These are phyloP conservation scores for Ibycter americanus DNA, from an alignment of 2,797 vertebrate genomes.

Conservation along the genomic window DNA sequence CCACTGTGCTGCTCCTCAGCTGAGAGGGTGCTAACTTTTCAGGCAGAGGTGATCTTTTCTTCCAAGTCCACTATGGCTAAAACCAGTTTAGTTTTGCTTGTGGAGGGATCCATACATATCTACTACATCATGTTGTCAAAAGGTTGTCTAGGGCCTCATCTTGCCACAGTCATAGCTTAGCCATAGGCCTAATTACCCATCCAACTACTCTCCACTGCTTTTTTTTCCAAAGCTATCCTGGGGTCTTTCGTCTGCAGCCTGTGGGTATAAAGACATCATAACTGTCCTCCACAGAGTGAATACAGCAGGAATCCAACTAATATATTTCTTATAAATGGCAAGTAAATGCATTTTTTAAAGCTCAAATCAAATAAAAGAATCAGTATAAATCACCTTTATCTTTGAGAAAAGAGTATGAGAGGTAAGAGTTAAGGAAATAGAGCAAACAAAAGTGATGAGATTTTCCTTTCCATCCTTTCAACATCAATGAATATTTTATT, in stretches of 20 bases:
- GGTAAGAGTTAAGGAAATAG: constrained; percentile 38
- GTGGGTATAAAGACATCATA: neutral
- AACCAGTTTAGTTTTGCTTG: neutral
- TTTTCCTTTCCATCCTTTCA: constrained; percentile 18
- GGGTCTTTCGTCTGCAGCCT: neutral
- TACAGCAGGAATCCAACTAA: neutral
- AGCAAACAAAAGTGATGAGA: constrained; percentile 2
- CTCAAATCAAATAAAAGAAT: constrained; percentile 5
- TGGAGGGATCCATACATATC: neutral
- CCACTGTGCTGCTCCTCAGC: neutral
- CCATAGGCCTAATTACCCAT: neutral
- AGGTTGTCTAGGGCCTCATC: neutral
- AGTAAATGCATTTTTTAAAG: neutral
- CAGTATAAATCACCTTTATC: neutral
- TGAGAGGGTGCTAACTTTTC: neutral
- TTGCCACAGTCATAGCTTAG: neutral
- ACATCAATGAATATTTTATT: constrained; percentile 41
- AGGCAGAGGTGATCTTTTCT: neutral
- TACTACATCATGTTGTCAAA: neutral
- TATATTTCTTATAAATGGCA: neutral
- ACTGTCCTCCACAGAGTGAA: neutral
- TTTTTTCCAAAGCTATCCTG: neutral
- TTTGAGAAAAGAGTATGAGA: neutral
- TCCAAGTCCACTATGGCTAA: neutral
- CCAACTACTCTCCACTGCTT: neutral